Evolutionary conservation across 2,797 vertebrate genomes (phyloP).

Genomic region (Danio tinwini): DNA sequence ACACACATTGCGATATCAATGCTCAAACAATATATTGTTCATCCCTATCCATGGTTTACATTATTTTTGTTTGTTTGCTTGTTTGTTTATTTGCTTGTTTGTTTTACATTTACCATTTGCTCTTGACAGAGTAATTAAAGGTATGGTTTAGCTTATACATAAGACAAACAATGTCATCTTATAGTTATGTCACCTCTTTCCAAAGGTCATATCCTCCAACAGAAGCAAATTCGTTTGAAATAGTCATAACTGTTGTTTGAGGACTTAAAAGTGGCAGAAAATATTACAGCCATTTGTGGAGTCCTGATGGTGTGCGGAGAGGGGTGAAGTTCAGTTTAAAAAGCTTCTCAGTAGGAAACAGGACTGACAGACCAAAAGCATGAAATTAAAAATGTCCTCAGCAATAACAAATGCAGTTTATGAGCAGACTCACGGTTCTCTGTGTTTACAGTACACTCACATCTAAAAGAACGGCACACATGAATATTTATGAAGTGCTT

Average conservation of each 20-base stretch:
- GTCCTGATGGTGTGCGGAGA: conserved; percentile 40
- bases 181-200: too few relatives aligned
- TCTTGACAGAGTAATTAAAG: too few relatives aligned
- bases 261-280: conserved; percentile 49
- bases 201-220: not conserved
- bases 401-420: conserved; percentile 27
- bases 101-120: too few relatives aligned
- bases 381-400: conserved; percentile 43
- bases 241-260: conserved; percentile 60
- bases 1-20: too few relatives aligned
- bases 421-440: not conserved
- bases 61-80: too few relatives aligned
- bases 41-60: too few relatives aligned
- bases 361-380: conserved; percentile 32
- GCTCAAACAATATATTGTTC: too few relatives aligned
- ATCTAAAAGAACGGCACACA: not conserved
- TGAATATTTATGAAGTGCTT: conserved; percentile 34
- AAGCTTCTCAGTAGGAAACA: conserved; percentile 32
- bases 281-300: conserved; percentile 40
- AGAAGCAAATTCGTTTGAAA: conserved; percentile 6
- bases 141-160: too few relatives aligned
- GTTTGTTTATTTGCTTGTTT: too few relatives aligned
- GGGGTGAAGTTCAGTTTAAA: conserved; percentile 31
- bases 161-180: too few relatives aligned
- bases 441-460: conserved; percentile 26